These are phyloP conservation scores for Onychorhynchus coronatus DNA, from an alignment of 2,113 vertebrate species.

Conservation along the genomic window DNA sequence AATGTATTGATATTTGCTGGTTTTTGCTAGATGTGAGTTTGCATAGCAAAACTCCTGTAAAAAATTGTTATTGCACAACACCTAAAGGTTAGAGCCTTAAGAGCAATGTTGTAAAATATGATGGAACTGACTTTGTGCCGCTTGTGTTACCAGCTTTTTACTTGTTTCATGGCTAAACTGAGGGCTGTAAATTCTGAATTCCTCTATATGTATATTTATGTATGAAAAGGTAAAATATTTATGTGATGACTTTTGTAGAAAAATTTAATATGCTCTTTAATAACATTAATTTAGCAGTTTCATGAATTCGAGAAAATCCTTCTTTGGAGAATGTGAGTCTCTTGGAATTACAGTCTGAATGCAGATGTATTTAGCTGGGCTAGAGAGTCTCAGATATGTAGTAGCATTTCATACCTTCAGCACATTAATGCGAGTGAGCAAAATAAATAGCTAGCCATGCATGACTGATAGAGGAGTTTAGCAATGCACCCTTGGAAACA, in stretches of 20 bases:
- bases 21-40: not conserved
- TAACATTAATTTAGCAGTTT: conserved; percentile 43
- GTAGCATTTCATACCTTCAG: conserved; percentile 44
- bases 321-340: conserved; percentile 12
- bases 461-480: conserved; percentile 58
- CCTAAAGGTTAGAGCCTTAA: not conserved
- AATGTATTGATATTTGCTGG: not conserved
- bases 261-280: conserved; percentile 1
- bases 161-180: not conserved
- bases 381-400: conserved; percentile 29
- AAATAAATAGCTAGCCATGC: conserved; percentile 67
- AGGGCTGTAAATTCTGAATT: not conserved
- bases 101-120: not conserved
- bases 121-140: not conserved
- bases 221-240: not conserved
- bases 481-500: conserved; percentile 27
- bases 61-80: not conserved
- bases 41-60: not conserved
- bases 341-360: conserved; percentile 1
- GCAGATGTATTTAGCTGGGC: conserved; percentile 40
- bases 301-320: not conserved
- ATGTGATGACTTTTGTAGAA: not conserved
- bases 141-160: not conserved
- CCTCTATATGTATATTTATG: not conserved
- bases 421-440: conserved; percentile 49